Evolutionary conservation across 2,113 vertebrate species (phyloP).

Genomic region (Falco punctatus): DNA sequence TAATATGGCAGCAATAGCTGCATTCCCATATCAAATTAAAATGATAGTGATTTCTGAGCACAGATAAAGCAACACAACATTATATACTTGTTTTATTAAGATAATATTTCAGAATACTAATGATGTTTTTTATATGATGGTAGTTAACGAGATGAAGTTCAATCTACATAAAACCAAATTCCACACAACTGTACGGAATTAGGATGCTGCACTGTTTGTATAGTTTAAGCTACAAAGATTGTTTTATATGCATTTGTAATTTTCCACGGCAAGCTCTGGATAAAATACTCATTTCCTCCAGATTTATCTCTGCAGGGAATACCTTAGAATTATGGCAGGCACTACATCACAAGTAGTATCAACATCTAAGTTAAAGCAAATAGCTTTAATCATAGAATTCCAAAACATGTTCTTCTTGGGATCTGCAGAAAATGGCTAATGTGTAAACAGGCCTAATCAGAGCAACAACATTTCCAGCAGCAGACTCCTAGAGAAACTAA

Average conservation of each 20-base stretch:
- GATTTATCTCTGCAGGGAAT: conserved; percentile 33
- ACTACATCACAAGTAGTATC: conserved; percentile 9
- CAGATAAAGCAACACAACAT: not conserved
- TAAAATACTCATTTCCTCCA: conserved; percentile 33
- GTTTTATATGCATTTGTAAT: conserved; percentile 14
- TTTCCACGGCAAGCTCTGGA: not conserved
- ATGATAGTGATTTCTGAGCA: not conserved
- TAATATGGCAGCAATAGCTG: not conserved
- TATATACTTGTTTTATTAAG: not conserved
- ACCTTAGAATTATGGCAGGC: conserved; percentile 3
- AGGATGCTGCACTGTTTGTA: not conserved
- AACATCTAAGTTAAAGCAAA: conserved; percentile 41
- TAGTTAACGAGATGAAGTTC: not conserved
- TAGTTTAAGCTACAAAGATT: conserved; percentile 9
- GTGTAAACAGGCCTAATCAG: conserved; percentile 34
- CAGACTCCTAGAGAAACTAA: not conserved
- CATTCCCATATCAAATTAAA: not conserved
- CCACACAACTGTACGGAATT: not conserved
- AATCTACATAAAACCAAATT: conserved; percentile 1
- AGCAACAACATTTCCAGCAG: conserved; percentile 2
- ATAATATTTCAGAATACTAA: not conserved
- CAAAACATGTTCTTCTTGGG: not conserved
- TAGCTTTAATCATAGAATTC: conserved; percentile 38
- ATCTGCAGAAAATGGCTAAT: conserved; percentile 12
- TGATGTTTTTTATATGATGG: not conserved